Conservation (phyloP, 2,797 vertebrate species). For the Crax fasciolata region DNA sequence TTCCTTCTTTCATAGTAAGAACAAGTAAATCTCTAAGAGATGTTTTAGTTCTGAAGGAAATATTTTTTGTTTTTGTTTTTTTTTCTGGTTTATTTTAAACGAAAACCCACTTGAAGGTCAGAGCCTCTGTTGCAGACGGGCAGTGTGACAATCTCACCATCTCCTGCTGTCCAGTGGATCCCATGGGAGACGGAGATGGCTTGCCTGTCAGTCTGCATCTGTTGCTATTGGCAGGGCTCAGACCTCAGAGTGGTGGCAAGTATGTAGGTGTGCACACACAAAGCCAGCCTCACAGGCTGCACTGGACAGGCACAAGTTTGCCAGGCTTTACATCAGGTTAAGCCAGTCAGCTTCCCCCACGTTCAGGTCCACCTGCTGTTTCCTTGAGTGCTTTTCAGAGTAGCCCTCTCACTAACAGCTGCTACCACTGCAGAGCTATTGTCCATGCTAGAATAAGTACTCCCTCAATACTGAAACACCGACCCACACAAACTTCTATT, state of each 20-base stretch:
- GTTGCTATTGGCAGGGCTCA: neutral
- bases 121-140: neutral
- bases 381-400: neutral
- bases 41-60: neutral
- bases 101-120: neutral
- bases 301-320: rapidly evolving
- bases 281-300: neutral
- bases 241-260: rapidly evolving
- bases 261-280: rapidly evolving
- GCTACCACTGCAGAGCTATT: neutral
- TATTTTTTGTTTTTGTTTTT: neutral
- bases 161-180: rapidly evolving
- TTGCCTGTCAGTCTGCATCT: rapidly evolving
- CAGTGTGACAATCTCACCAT: neutral
- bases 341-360: neutral
- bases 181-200: neutral
- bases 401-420: neutral
- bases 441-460: neutral
- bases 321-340: neutral
- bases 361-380: neutral
- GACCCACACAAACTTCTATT: neutral
- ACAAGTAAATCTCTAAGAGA: neutral
- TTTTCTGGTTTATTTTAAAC: neutral
- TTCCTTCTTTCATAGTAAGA: neutral
- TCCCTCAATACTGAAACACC: neutral